Evolutionary conservation across 2,797 vertebrate genomes (phyloP).

Genomic region (Mormyrops boulengeri): DNA sequence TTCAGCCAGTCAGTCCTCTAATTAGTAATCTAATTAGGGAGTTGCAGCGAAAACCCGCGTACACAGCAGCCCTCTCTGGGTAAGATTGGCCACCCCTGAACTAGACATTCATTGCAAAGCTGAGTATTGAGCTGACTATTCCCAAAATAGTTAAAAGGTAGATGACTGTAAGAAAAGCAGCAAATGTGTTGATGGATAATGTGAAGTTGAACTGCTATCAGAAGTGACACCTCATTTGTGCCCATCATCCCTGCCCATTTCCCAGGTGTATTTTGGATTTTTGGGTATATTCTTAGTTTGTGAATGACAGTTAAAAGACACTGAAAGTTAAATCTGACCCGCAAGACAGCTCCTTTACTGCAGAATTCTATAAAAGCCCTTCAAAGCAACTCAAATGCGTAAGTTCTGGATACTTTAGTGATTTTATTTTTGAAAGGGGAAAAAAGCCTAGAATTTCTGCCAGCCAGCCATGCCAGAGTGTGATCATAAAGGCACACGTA

Average conservation of each 20-base stretch:
- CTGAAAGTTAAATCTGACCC: not conserved
- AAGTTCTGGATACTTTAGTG: constrained; percentile 10
- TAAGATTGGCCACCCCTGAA: not conserved
- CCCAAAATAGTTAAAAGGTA: constrained; percentile 1
- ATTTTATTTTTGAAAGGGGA: constrained; percentile 33
- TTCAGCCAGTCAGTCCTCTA: not conserved
- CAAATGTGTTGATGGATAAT: not conserved
- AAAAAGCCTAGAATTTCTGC: constrained; percentile 45
- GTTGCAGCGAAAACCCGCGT: not conserved
- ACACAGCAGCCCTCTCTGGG: not conserved
- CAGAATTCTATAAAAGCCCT: not conserved
- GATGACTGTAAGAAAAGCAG: not conserved
- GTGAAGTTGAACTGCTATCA: not conserved
- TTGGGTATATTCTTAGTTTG: not conserved
- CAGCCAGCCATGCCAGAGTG: constrained; percentile 49
- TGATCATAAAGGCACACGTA: constrained; percentile 63
- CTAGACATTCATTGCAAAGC: not conserved
- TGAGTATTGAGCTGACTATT: not conserved
- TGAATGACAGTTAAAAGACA: constrained; percentile 15
- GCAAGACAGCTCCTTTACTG: not conserved
- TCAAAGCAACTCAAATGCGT: not conserved
- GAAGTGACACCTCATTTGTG: not conserved
- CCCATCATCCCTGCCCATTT: not conserved
- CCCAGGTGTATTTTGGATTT: not conserved
- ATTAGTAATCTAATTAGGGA: not conserved